Base-by-base conservation (phyloP, 2,113 vertebrate genomes). In the Datnioides undecimradiatus region DNA sequence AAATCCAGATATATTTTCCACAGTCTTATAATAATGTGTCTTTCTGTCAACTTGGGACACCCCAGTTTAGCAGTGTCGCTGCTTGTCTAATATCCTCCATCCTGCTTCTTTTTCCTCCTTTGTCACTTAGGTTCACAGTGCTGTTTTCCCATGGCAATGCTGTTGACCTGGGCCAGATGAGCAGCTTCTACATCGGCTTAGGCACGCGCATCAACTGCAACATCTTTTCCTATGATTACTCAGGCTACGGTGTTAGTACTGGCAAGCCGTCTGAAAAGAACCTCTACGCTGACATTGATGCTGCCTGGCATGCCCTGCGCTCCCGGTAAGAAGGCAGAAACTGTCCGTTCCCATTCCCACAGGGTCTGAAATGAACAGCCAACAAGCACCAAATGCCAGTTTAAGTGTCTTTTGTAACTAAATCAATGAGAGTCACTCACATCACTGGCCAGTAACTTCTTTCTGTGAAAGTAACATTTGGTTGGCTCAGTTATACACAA, bases 181-280 rank as follows among this genome's bases (percentile, higher is more conserved):
- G 98, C 95, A 99, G 98, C 91, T 99, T 99, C 93, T 99, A 99
- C 90, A 95, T 99, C 0, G 97, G 97, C 75, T 93, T 99, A 90
- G 98, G 98, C 64, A 96, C 98, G 0, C 97, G 98, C 74, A 97
- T 99, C 94, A 97, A 96, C 93, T 99, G 98, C 94, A 99, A 99
- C 93, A 96, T 99, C 91, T 99, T 99, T 94, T 99, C 98, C 76
- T 99, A 99, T 0, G 98, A 99, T 91, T 99, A 99, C 91, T 99
- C 98, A 0, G 98, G 98, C 89, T 99, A 99, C 0, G 98, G 98
- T 0, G 96, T 94, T 34, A 99, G 98, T 93, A 97, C 97, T 0
- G 98, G 98, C 75, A 95, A 94, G 70, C 97, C 98, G 51, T 98
- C 97, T 0, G 98, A 99, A 94, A 98, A 98, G 88, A 99, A 99